Evolutionary conservation across 35 echinoderm and acorn worm species (phyloP).

Genomic region (Lytechinus pictus): DNA sequence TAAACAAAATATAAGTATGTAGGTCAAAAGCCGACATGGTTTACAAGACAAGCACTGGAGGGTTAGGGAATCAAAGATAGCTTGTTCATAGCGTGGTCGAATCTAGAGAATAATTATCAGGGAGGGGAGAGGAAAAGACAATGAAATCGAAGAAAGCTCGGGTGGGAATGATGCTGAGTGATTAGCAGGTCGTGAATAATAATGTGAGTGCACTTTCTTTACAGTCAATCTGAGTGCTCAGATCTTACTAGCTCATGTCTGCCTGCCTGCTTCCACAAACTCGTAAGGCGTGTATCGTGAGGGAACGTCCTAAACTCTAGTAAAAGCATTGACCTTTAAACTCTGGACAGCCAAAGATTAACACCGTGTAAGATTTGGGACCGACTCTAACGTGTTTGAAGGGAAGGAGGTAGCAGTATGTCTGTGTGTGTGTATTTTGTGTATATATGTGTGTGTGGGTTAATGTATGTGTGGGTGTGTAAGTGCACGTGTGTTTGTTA

Average conservation of each 20-base stretch:
- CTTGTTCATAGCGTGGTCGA: background rate
- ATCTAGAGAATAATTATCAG: background rate
- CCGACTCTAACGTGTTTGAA: no score
- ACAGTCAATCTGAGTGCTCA: background rate
- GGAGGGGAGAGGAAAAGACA: background rate
- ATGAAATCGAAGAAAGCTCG: background rate
- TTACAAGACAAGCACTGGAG: background rate
- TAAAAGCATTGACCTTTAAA: slow-evolving; percentile 20
- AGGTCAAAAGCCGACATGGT: background rate
- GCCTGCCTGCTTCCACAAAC: background rate
- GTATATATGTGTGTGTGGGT: no score
- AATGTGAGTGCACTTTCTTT: background rate
- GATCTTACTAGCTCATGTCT: background rate
- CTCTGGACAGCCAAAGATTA: background rate
- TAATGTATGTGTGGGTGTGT: no score
- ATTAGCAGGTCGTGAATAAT: slow-evolving; percentile 4
- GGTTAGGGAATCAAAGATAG: background rate
- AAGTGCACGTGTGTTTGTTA: no score
- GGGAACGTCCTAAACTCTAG: background rate
- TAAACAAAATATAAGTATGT: no score
- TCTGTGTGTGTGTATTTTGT: background rate
- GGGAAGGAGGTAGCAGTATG: background rate
- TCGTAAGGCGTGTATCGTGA: background rate
- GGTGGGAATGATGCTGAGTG: slow-evolving; percentile 2
- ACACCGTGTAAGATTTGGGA: background rate